These are phyloP conservation scores for Erethizon dorsatum DNA, from an alignment of 2,797 vertebrate genomes.

Conservation along the genomic window DNA sequence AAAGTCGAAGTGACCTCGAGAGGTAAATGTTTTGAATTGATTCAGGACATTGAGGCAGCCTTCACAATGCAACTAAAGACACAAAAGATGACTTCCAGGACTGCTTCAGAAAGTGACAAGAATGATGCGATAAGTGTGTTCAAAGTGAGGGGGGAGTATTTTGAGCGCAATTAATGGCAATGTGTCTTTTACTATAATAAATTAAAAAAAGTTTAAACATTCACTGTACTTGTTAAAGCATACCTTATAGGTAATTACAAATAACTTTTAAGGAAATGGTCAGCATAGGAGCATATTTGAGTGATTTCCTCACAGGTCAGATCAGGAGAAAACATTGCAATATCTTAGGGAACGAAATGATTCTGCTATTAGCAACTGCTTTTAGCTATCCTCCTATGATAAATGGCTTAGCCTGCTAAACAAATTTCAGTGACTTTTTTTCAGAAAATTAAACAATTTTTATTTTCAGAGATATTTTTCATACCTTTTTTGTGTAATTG, in stretches of 20 bases:
- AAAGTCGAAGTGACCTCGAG: neutral
- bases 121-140: neutral
- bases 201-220: neutral
- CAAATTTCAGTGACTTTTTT: conserved; percentile 36
- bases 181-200: neutral
- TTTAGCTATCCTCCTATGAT: conserved; percentile 9
- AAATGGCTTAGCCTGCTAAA: conserved; percentile 31
- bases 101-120: neutral
- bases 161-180: neutral
- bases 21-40: neutral
- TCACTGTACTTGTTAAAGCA: neutral
- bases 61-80: neutral
- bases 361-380: neutral
- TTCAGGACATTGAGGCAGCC: neutral
- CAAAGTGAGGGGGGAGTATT: neutral
- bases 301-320: conserved; percentile 33
- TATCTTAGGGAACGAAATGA: conserved; percentile 58
- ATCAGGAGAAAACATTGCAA: conserved; percentile 48
- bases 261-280: conserved; percentile 3
- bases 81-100: neutral
- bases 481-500: conserved; percentile 6
- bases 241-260: neutral
- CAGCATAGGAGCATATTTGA: neutral
- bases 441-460: conserved; percentile 59
- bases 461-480: conserved; percentile 65